Conservation (phyloP, 2,888 invertebrate species). For the Furcula furcula region DNA sequence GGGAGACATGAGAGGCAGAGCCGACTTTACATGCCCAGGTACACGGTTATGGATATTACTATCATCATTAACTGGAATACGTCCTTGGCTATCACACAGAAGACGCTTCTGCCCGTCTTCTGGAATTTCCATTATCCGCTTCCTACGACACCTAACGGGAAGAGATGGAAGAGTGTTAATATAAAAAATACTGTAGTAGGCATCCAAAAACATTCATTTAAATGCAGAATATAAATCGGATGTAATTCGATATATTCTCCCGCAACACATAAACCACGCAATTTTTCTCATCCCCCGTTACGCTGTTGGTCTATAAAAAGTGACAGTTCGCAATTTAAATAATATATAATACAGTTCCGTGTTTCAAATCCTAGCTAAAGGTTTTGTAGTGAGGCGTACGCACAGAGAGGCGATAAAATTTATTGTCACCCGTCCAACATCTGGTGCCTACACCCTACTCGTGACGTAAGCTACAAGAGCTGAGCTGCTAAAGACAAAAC, state of each 20-base stretch:
- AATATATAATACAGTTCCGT: conserved; percentile 61
- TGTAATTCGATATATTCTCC: conserved; percentile 4
- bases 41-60: no score
- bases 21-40: no score
- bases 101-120: no score
- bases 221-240: no score
- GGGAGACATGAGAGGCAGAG: no score
- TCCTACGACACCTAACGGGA: no score
- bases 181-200: no score
- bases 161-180: no score
- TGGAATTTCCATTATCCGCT: no score
- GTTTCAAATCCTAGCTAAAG: conserved; percentile 70
- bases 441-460: conserved; percentile 65
- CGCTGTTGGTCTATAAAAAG: conserved; percentile 44
- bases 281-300: conserved; percentile 22
- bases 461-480: conserved; percentile 20
- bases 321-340: conserved; percentile 54
- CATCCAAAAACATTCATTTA: no score
- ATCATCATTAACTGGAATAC: no score
- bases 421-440: conserved; percentile 78
- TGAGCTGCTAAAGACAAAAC: neutral
- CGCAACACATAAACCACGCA: conserved; percentile 17
- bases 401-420: conserved; percentile 77
- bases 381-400: conserved; percentile 70
- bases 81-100: no score